These are phyloP conservation scores for Troides aeacus DNA, from an alignment of 2,888 invertebrate species.

Conservation along the genomic window DNA sequence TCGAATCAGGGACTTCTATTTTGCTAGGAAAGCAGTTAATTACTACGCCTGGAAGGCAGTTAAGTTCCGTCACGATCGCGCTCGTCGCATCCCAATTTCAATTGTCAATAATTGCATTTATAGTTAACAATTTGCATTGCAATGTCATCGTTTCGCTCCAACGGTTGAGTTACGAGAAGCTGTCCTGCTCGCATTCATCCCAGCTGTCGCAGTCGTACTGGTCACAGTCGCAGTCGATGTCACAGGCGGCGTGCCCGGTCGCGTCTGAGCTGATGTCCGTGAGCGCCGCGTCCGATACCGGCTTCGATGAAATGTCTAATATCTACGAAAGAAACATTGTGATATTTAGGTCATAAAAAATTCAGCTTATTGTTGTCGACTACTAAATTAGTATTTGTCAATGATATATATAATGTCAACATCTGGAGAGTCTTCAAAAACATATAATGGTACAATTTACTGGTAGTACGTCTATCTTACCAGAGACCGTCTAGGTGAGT, in stretches of 20 bases:
- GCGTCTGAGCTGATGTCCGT: slow-evolving; percentile 78
- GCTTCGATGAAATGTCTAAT: slow-evolving; percentile 75
- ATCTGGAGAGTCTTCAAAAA: too few species aligned
- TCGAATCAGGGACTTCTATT: too few species aligned
- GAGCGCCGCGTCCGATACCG: slow-evolving; percentile 73
- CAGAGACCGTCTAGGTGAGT: too few species aligned
- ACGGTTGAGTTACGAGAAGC: slow-evolving; percentile 63
- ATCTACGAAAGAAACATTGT: slow-evolving; percentile 49
- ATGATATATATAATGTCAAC: too few species aligned
- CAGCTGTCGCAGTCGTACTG: slow-evolving; percentile 77
- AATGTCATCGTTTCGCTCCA: slow-evolving; percentile 16
- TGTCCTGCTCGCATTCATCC: slow-evolving; percentile 79
- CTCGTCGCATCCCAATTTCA: background rate
- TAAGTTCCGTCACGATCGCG: too few species aligned
- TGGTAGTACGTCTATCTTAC: too few species aligned
- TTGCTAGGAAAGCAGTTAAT: too few species aligned
- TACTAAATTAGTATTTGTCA: too few species aligned
- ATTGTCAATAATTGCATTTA: slow-evolving; percentile 7
- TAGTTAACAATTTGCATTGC: background rate
- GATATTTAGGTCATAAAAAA: background rate
- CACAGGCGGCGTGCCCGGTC: slow-evolving; percentile 76
- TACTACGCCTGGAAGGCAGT: too few species aligned
- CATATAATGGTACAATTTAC: too few species aligned
- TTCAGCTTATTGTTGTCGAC: too few species aligned
- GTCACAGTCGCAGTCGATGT: slow-evolving; percentile 76